Percentiles rank a stretch among this genome's conserved stretches.
Conservation (phyloP, 2,888 invertebrate genomes). For the Schizaphis graminum region DNA sequence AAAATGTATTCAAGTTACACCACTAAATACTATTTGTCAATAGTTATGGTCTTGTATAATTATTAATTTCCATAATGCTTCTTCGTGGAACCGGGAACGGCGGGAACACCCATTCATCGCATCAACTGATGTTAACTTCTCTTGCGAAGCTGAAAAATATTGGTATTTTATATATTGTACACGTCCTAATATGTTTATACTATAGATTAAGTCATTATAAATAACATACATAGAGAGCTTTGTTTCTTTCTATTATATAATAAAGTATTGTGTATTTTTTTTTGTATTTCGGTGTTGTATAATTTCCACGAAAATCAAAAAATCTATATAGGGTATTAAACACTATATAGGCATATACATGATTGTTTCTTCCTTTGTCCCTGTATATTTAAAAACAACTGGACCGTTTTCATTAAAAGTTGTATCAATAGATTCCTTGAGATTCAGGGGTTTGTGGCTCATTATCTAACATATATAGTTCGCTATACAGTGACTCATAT, state of each 20-base stretch:
- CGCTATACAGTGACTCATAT: too few species aligned
- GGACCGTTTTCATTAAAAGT: too few species aligned
- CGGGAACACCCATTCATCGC: background rate
- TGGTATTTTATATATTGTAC: background rate
- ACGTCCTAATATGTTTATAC: background rate
- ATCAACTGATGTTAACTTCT: background rate
- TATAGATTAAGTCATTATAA: background rate
- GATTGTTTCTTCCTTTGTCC: too few species aligned
- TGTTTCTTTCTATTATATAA: background rate
- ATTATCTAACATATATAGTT: too few species aligned
- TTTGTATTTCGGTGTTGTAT: background rate
- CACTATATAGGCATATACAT: too few species aligned
- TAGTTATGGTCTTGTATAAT: background rate
- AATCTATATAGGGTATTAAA: background rate
- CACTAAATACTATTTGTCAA: background rate
- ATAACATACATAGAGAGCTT: background rate
- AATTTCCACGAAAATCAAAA: background rate
- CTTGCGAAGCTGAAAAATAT: background rate
- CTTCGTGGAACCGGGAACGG: background rate
- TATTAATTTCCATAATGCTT: background rate
- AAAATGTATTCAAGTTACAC: background rate
- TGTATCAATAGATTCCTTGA: too few species aligned
- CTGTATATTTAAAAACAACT: too few species aligned
- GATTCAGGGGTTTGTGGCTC: too few species aligned
- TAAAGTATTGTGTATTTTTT: background rate